phyloP scores from a whole-genome alignment of 2,888 invertebrate species.

The Drosophila anomalipes region DNA sequence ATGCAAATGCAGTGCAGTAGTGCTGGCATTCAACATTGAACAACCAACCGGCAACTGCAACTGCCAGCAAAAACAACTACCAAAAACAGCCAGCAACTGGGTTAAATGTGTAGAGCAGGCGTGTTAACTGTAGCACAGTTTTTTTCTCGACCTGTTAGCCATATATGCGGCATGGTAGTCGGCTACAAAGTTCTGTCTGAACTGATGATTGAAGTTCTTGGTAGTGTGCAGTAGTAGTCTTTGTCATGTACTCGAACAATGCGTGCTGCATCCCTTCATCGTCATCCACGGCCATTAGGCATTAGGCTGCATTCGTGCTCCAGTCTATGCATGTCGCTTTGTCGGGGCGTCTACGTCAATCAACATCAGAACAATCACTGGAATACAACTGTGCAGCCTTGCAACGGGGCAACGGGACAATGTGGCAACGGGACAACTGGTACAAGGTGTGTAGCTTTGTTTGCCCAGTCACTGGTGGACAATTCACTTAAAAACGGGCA shows the following conservation, averaged over 20 bases:
- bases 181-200: constrained; percentile 49
- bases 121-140: constrained; percentile 45
- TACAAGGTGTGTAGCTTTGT: constrained; percentile 62
- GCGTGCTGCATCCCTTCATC: constrained; percentile 15
- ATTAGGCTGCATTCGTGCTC: constrained; percentile 49
- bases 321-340: constrained; percentile 57
- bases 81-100: constrained; percentile 35
- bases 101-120: constrained; percentile 38
- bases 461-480: constrained; percentile 58
- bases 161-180: constrained; percentile 5
- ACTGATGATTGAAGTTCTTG: constrained; percentile 69
- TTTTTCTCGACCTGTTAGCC: constrained; percentile 48
- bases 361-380: constrained; percentile 46
- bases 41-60: constrained; percentile 35
- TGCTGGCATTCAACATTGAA: constrained; percentile 18
- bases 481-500: constrained; percentile 71
- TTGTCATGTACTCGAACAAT: constrained; percentile 23
- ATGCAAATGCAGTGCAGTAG: constrained; percentile 48
- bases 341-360: constrained; percentile 48
- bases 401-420: not conserved
- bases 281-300: constrained; percentile 46
- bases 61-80: constrained; percentile 9
- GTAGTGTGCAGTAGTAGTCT: constrained; percentile 26
- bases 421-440: constrained; percentile 3
- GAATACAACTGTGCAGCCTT: not conserved